Base-by-base conservation (phyloP, 2,797 vertebrate genomes). In the Enteromius afrohamiltoni region DNA sequence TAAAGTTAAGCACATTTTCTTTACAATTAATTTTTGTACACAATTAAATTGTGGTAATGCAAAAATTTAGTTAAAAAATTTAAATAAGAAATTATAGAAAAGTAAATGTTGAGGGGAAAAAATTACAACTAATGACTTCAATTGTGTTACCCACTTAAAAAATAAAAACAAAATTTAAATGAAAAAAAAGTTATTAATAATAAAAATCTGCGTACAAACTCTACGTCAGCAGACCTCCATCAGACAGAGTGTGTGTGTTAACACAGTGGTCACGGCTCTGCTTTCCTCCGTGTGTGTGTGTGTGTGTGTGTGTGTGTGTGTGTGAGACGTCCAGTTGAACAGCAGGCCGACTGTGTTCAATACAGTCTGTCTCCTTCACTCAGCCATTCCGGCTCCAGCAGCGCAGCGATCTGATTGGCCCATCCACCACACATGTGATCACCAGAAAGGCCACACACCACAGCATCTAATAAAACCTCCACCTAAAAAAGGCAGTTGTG, bases 341-440 rank as follows among this genome's bases (percentile, higher is more conserved):
- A 88, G 74, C 53, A 75, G 55, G 29, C 45, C 14, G 45, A 83
- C 78, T 89, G 86, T 85, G 31, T 58, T 23, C 37, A 60, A 21
- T 45, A 23, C 14, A 29, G 42, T 17, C 21, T 0, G 19, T 62
- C 16, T 14, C 68, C 1, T 58, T 26, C 47, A 49, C 69, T 68
- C 64, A 74, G 26, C 55, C 55, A 49, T 84, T 81, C 70, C 16
- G 53, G n/a, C 34, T 83, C 77, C 37, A 74, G 58, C 37, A 65
- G 16, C 14, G 19, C 29, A 37, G 82, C 60, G 37, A 64, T 83
- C 71, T 47, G 45, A 86, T 75, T 67, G 53, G 49, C 77, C 29
- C 29, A 53, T 47, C 42, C 34, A 17, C 70, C 40, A 77, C 71
- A 75, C 77, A 83, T 77, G 82, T 75, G 75, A 74, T 87, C 78